A percentile compares a stretch with the other conserved stretches of the same genome.
Evolutionary conservation across 2,888 invertebrate species (phyloP).

Genomic region (Limnephilus rhombicus): DNA sequence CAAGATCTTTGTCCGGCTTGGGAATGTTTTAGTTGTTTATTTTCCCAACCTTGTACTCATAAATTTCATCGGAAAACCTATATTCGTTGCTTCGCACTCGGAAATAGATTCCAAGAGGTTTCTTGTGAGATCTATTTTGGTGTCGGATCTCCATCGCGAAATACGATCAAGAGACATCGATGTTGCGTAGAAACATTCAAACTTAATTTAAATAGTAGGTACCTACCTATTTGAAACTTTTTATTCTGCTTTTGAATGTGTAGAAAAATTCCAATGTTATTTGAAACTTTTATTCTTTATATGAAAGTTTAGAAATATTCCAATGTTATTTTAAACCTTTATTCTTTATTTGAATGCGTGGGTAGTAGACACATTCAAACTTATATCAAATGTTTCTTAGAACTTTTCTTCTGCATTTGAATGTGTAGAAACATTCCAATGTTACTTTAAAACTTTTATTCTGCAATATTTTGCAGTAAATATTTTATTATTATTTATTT

Average conservation of each 20-base stretch:
- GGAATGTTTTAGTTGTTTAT: constrained; percentile 34
- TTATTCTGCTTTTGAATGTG: not conserved
- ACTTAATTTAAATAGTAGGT: not conserved
- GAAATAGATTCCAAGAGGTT: constrained; percentile 47
- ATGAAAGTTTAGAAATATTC: not conserved
- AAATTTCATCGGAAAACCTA: constrained; percentile 31
- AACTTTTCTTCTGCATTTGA: not conserved
- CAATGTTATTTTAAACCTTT: not conserved
- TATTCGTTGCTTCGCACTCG: constrained; percentile 28
- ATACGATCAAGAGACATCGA: constrained; percentile 41
- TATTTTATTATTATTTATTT: too few relatives aligned
- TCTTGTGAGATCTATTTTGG: constrained; percentile 49
- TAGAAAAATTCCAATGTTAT: not conserved
- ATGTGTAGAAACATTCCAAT: not conserved
- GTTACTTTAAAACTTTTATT: not conserved
- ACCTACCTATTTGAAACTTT: not conserved
- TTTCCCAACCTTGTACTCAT: constrained; percentile 31
- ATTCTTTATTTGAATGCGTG: not conserved
- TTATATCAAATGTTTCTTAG: not conserved
- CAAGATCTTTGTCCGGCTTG: constrained; percentile 11
- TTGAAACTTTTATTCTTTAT: not conserved
- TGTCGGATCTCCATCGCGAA: constrained; percentile 47
- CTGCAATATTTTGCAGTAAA: not conserved
- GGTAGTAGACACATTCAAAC: not conserved
- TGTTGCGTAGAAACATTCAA: constrained; percentile 26